A percentile compares a stretch with the other conserved stretches of the same genome.
Conservation (phyloP, 2,888 invertebrate species). For the Mystacides longicornis region DNA sequence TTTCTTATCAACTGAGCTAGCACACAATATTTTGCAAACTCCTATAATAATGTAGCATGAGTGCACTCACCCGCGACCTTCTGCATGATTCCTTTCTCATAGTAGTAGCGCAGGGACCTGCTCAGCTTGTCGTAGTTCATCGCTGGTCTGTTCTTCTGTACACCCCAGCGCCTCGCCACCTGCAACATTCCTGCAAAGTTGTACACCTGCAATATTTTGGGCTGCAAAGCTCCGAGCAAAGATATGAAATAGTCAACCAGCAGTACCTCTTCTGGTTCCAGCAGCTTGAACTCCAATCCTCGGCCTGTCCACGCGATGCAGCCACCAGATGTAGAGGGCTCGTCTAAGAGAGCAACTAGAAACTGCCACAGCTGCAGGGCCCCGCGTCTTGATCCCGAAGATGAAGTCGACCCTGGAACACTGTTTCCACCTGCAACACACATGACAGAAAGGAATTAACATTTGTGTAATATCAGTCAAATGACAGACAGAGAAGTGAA, state of each 20-base stretch:
- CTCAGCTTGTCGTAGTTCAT: conserved; percentile 98
- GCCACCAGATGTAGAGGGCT: conserved; percentile 53
- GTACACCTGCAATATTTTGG: too few species aligned
- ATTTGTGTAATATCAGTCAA: too few species aligned
- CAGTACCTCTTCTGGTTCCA: conserved; percentile 85
- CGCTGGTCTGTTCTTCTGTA: conserved; percentile 92
- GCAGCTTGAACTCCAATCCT: conserved; percentile 91
- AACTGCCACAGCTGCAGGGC: conserved; percentile 94
- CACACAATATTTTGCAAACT: too few species aligned
- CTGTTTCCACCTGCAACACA: neutral
- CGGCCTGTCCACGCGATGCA: conserved; percentile 94
- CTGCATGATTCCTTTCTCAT: conserved; percentile 98
- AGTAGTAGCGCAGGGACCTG: conserved; percentile 89
- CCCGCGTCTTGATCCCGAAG: conserved; percentile 54
- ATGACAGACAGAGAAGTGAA: too few species aligned
- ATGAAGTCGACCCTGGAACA: neutral
- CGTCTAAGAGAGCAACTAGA: conserved; percentile 72
- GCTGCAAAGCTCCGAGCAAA: too few species aligned
- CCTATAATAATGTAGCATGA: neutral
- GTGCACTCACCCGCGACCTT: conserved; percentile 72
- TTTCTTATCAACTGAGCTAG: too few species aligned
- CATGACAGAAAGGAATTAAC: too few species aligned
- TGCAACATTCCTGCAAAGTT: conserved; percentile 32
- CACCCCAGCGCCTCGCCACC: conserved; percentile 93
- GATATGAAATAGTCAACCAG: too few species aligned